A percentile compares a stretch with the other conserved stretches of the same genome.
phyloP scores from a whole-genome alignment of 2,888 invertebrate genomes.

The Listrodromus nycthemerus region DNA sequence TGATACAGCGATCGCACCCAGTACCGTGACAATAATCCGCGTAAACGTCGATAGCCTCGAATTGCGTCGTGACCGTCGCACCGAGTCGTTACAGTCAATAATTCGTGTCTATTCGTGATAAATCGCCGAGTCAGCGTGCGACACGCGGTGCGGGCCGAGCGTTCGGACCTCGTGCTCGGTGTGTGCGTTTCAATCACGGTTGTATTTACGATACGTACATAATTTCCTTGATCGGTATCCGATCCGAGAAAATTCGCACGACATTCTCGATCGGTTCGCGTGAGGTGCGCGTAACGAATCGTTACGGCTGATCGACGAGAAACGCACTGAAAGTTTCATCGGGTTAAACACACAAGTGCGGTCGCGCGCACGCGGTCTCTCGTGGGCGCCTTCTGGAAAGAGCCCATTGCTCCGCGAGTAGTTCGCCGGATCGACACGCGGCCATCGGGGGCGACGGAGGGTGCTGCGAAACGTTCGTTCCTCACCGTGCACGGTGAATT shows the following conservation, averaged over 20 bases:
- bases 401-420: slow-evolving; percentile 57
- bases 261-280: too few relatives aligned
- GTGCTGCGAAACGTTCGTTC: slow-evolving; percentile 14
- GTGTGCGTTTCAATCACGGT: background rate
- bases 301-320: background rate
- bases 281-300: too few relatives aligned
- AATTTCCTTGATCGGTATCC: background rate
- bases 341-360: slow-evolving; percentile 10
- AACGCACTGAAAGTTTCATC: background rate
- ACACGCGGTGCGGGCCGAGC: slow-evolving; percentile 52
- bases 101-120: slow-evolving; percentile 17
- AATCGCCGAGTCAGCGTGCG: slow-evolving; percentile 79
- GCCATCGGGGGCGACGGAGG: slow-evolving; percentile 30
- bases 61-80: background rate
- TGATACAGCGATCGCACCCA: background rate
- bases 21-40: background rate
- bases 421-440: slow-evolving; percentile 56
- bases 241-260: too few relatives aligned
- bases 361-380: slow-evolving; percentile 52
- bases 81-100: slow-evolving; percentile 8
- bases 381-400: slow-evolving; percentile 53
- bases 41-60: slow-evolving; percentile 19
- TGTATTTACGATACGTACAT: background rate
- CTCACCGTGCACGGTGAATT: slow-evolving; percentile 27
- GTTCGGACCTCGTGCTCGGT: slow-evolving; percentile 65